A percentile compares a stretch with the other conserved stretches of the same genome.
phyloP scores from a whole-genome alignment of 1,140 invertebrate species.

The Lamellibrachia luymesi region DNA sequence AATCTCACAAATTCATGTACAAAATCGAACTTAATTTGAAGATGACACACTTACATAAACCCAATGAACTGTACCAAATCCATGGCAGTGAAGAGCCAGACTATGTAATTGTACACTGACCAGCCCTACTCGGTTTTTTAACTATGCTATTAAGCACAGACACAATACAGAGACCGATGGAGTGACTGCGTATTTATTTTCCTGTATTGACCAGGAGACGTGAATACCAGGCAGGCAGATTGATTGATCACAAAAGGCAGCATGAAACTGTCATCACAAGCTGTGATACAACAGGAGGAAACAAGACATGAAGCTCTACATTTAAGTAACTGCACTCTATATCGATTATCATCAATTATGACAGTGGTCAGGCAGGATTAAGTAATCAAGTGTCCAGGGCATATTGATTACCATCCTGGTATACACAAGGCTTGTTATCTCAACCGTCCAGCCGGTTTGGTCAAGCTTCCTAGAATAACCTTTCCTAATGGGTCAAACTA shows the following conservation, averaged over 20 bases:
- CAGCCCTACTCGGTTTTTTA: neutral
- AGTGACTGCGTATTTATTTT: neutral
- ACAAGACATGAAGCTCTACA: neutral
- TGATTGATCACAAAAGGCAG: neutral
- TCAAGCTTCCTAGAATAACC: neutral
- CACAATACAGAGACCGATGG: neutral
- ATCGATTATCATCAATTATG: neutral
- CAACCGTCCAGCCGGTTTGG: neutral
- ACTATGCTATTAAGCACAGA: neutral
- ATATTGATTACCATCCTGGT: neutral
- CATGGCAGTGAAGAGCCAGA: too few relatives aligned
- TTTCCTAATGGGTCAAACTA: neutral
- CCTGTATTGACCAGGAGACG: neutral
- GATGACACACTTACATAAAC: too few relatives aligned
- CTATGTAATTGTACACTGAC: neutral
- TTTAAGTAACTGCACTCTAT: neutral
- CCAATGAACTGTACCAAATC: too few relatives aligned
- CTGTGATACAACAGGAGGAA: neutral
- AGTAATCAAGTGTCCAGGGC: slow-evolving; percentile 3
- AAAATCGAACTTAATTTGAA: too few relatives aligned
- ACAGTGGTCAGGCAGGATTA: neutral
- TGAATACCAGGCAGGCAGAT: neutral
- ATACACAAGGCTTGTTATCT: neutral
- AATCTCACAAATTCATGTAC: too few relatives aligned
- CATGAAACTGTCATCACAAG: neutral